A percentile compares a stretch with the other conserved stretches of the same genome.
phyloP scores from a whole-genome alignment of 2,888 invertebrate species.

The Machimus atricapillus region DNA sequence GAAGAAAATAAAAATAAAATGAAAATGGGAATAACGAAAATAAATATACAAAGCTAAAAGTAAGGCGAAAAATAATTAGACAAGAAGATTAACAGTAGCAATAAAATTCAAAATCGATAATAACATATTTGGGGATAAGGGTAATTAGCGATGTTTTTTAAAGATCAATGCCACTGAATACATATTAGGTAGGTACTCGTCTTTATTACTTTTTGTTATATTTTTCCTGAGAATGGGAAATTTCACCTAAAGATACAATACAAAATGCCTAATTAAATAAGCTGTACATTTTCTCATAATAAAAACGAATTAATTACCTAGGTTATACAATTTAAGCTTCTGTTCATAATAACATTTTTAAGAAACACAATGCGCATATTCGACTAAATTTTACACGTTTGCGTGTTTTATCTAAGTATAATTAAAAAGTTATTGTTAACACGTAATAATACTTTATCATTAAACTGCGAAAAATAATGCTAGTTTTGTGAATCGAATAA shows the following conservation, averaged over 20 bases:
- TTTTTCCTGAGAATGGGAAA: background rate
- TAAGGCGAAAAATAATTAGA: background rate
- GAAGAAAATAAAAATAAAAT: constrained; percentile 43
- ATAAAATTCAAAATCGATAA: background rate
- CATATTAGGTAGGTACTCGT: background rate
- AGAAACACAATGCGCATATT: background rate
- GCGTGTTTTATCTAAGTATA: too few relatives aligned
- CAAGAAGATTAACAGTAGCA: background rate
- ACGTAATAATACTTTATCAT: background rate
- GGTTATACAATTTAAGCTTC: background rate
- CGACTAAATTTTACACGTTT: background rate
- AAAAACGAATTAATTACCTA: background rate
- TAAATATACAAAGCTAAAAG: too few relatives aligned
- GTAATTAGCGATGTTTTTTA: background rate
- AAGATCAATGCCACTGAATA: background rate
- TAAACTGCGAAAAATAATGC: too few relatives aligned
- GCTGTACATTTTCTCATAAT: background rate
- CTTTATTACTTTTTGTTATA: background rate
- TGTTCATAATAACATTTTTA: background rate
- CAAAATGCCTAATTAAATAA: background rate
- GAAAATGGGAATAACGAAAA: background rate
- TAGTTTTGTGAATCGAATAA: too few relatives aligned
- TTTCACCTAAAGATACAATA: background rate
- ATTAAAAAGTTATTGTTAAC: too few relatives aligned
- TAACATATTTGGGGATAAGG: background rate